phyloP scores from a whole-genome alignment of 2,797 vertebrate genomes.

The Chelon labrosus region DNA sequence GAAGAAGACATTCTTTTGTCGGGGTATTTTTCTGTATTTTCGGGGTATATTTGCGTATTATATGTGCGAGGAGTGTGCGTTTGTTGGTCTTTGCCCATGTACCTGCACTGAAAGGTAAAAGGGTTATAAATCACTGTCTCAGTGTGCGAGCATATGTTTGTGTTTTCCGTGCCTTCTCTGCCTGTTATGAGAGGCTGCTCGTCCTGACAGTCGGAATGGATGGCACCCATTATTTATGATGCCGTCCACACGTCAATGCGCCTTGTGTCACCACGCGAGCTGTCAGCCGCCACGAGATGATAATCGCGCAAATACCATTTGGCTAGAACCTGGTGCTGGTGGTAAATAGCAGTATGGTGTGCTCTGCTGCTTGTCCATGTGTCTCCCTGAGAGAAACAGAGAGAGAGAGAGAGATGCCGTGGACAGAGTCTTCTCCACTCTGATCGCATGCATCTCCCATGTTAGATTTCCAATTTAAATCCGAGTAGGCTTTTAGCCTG shows the following conservation, averaged over 20 bases:
- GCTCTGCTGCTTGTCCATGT: conserved; percentile 12
- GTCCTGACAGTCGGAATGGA: conserved; percentile 68
- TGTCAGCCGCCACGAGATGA: conserved; percentile 64
- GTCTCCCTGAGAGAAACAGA: conserved; percentile 15
- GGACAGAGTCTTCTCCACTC: conserved; percentile 30
- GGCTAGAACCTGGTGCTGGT: conserved; percentile 37
- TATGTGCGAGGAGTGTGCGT: neutral
- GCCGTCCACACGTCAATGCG: conserved; percentile 57
- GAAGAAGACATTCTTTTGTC: too few relatives aligned
- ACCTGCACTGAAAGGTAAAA: conserved; percentile 49
- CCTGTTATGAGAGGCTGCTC: conserved; percentile 48
- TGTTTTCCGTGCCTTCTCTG: conserved; percentile 55
- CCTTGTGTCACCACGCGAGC: conserved; percentile 55
- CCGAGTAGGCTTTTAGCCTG: conserved; percentile 10
- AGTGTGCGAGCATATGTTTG: conserved; percentile 60
- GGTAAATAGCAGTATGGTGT: conserved; percentile 46
- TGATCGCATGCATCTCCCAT: conserved; percentile 24
- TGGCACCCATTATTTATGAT: conserved; percentile 73
- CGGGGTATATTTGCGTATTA: conserved; percentile 1
- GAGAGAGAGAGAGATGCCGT: conserved; percentile 17
- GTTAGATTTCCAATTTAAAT: conserved; percentile 55
- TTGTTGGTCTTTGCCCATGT: conserved; percentile 23
- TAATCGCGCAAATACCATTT: conserved; percentile 61
- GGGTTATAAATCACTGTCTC: conserved; percentile 66
- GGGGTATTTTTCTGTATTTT: neutral